Percentiles rank a stretch among this genome's conserved stretches.
Conservation (phyloP, 2,888 invertebrate species). For the Germaria angustata region DNA sequence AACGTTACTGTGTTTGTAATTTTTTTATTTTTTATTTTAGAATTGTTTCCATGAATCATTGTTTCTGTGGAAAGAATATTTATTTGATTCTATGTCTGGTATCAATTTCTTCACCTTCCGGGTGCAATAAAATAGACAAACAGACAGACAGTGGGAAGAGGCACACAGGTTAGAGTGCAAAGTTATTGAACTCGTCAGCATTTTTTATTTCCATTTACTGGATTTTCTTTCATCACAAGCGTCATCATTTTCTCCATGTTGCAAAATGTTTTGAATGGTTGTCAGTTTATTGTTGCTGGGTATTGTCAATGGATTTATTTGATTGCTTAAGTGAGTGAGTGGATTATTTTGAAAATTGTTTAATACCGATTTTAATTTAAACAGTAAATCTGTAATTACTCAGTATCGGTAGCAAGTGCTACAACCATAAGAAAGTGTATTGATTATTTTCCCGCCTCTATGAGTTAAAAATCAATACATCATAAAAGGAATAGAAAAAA, state of each 20-base stretch:
- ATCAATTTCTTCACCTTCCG: constrained; percentile 31
- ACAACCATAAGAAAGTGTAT: background rate
- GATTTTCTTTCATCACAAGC: constrained; percentile 5
- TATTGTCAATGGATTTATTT: background rate
- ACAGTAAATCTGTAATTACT: background rate
- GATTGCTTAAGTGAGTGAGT: background rate
- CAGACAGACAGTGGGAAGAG: background rate
- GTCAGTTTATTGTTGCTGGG: constrained; percentile 3
- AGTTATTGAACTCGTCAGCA: constrained; percentile 16
- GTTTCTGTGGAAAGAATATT: background rate
- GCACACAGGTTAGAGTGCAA: background rate
- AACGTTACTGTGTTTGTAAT: background rate
- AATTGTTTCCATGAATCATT: constrained; percentile 2
- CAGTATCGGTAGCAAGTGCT: background rate
- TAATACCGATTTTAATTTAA: background rate
- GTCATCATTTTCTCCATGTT: background rate
- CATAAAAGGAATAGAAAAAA: background rate
- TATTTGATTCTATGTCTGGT: constrained; percentile 13
- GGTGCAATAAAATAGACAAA: background rate
- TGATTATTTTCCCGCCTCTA: background rate
- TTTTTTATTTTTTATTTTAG: background rate
- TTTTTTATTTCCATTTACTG: background rate
- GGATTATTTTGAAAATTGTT: background rate
- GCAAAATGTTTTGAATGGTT: constrained; percentile 23
- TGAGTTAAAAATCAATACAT: background rate